Base-by-base conservation (phyloP, 2,888 invertebrate genomes). In the Micropterix aruncella region DNA sequence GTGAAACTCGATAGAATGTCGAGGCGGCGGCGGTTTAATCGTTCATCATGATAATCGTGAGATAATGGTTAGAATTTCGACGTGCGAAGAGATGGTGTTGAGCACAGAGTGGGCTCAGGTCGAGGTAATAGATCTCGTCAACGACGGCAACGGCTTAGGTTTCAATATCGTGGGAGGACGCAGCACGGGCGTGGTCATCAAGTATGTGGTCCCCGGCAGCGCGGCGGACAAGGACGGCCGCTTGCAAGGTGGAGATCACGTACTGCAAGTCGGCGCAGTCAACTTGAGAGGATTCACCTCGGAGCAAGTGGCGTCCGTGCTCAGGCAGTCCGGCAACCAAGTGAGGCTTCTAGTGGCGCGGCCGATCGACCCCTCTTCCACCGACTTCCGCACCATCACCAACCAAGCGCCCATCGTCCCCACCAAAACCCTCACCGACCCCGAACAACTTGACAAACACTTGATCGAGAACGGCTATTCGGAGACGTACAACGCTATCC, bases 31-130 rank as follows among this genome's bases (percentile, higher is more conserved):
- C n/a, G n/a, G n/a, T n/a, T n/a, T n/a, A n/a, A n/a, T n/a, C n/a
- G n/a, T n/a, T n/a, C n/a, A n/a, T n/a, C n/a, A n/a, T n/a, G n/a
- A n/a, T n/a, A n/a, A n/a, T n/a, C n/a, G n/a, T n/a, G n/a, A n/a
- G n/a, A n/a, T n/a, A 50, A 70, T 70, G 70, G 70, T 70, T 60
- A 52, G 46, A 42, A 65, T 60, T 58, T 59, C 58, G 55, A 41
- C 19, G 18, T 37, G 39, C 15, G 54, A 55, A 59, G 68, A 65
- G 60, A 80, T 80, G 80, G 80, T 80, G 80, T 79, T 97, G 73
- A 95, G 91, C 71, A 96, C 96, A 65, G 97, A 97, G 78, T 97
- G 95, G 95, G 94, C 94, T 57, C 96, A 97, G 77, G 93, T 99
- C 65, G 97, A 99, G 81, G 91, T 95, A 59, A 93, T 99, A 66